Conservation (phyloP, 2,888 invertebrate species). For the Gastracanthus pulcherrimus region DNA sequence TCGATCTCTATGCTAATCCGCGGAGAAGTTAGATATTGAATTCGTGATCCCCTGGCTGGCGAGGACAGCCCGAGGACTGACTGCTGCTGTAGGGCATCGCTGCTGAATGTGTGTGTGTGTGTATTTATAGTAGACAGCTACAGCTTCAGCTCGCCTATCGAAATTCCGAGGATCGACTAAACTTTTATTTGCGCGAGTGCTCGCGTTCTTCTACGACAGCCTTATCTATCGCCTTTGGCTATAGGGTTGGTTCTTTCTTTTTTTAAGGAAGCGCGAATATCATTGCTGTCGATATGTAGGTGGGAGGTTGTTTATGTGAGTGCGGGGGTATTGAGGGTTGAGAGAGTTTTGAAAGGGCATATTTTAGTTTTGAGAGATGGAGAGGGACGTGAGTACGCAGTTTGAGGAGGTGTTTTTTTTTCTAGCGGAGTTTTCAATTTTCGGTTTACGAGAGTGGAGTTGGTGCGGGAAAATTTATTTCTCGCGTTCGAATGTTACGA, state of each 20-base stretch:
- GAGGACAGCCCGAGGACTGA: background rate
- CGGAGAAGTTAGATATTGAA: constrained; percentile 68
- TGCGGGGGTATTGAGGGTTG: background rate
- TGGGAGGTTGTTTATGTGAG: background rate
- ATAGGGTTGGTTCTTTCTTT: background rate
- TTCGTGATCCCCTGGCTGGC: constrained; percentile 59
- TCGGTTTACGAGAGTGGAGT: no score
- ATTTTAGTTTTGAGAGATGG: background rate
- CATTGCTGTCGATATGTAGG: background rate
- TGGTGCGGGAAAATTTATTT: no score
- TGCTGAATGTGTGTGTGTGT: no score
- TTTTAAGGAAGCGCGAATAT: background rate
- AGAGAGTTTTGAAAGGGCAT: background rate
- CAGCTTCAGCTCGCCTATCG: background rate
- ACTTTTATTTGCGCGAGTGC: constrained; percentile 41
- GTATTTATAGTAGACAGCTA: background rate
- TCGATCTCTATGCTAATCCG: constrained; percentile 70
- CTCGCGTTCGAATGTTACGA: no score
- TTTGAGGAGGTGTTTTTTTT: no score
- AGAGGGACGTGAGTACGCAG: no score
- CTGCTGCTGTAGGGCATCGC: no score
- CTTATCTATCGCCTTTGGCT: background rate
- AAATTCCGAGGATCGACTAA: background rate
- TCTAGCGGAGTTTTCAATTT: no score
- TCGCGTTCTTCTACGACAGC: background rate